phyloP scores from a whole-genome alignment of 2,888 invertebrate genomes.

The Metacarcinus magister region DNA sequence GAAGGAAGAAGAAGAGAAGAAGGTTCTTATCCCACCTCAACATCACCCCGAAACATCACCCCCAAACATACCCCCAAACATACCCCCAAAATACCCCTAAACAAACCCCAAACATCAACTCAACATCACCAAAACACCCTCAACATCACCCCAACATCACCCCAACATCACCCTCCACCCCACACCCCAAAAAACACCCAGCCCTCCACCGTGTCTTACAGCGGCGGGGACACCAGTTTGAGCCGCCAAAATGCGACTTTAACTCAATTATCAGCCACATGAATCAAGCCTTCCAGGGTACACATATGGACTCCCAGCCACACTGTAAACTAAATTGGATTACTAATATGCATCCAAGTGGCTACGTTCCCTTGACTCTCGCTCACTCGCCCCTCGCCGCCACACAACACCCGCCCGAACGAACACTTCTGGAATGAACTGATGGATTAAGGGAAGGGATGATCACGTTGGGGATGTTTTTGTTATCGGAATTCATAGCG shows the following conservation, averaged over 20 bases:
- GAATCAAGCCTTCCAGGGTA: slow-evolving; percentile 67
- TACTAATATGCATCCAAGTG: slow-evolving; percentile 80
- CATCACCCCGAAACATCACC: not conserved
- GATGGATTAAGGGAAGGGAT: slow-evolving; percentile 60
- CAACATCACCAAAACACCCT: not conserved
- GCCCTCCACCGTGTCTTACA: not conserved
- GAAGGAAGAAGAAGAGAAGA: not conserved
- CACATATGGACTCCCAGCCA: slow-evolving; percentile 78
- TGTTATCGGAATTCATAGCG: slow-evolving; percentile 69
- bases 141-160: not conserved
- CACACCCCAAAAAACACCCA: not conserved
- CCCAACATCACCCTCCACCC: not conserved
- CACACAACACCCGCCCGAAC: not conserved
- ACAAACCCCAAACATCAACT: no score
- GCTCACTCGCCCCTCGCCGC: not conserved
- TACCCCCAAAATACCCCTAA: no score
- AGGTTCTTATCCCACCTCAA: not conserved
- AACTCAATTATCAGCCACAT: slow-evolving; percentile 73
- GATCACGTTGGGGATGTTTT: slow-evolving; percentile 67
- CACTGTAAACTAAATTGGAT: slow-evolving; percentile 81
- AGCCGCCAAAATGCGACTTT: slow-evolving; percentile 69
- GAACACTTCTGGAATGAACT: slow-evolving; percentile 58
- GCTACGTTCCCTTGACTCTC: not conserved
- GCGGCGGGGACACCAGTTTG: not conserved
- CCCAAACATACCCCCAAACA: no score